Evolutionary conservation across 35 echinoderm and acorn worm genomes (phyloP), one percentile per base, ranked within the genome.

Genomic region (Chiridota heheva): DNA sequence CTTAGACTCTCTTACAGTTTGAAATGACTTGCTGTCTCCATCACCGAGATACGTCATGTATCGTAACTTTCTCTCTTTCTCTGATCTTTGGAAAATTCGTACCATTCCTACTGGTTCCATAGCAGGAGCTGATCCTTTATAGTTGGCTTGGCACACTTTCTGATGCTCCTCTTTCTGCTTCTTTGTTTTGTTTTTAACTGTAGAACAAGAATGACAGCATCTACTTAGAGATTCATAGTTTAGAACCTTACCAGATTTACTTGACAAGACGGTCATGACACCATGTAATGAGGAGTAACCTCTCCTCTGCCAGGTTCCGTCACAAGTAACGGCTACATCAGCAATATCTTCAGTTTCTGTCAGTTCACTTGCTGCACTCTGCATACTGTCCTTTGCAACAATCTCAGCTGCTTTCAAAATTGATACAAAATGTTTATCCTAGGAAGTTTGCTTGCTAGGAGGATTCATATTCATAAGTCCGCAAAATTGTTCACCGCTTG

Each of bases 1-100:
- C n/a, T 66, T 69, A 30, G 40, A 63, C 28, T 67, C 40, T 32
- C 40, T 41, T 62, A 78, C 40, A 47, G 72, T 44, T 15, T 15
- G 7, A 44, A 77, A 87, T 25, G 84, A 78, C 44, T 76, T 77
- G 18, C 69, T 66, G 61, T 68, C 72, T 4, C 84, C 72, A 65
- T 87, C 84, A 20, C 60, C 73, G 40, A 65, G 12, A 30, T 78
- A 87, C 44, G 22, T 67, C 24, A 62, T 62, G 33, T 87, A 87
- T 53, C 42, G 40, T 17, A 65, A 22, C 67, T 48, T 33, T 28
- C 7, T 24, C 38, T 67, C 29, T 38, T 62, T 45, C 8, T 32
- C 28, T 68, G 80, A 82, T 18, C 80, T 40, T 13, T 45, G 26
- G 44, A 82, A 82, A 69, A 82, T 68, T 48, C 63, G 15, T 13